Evolutionary conservation across 64 coral and sea anemone genomes (phyloP), one percentile per base, ranked within the genome.

Genomic region (Porites lutea): DNA sequence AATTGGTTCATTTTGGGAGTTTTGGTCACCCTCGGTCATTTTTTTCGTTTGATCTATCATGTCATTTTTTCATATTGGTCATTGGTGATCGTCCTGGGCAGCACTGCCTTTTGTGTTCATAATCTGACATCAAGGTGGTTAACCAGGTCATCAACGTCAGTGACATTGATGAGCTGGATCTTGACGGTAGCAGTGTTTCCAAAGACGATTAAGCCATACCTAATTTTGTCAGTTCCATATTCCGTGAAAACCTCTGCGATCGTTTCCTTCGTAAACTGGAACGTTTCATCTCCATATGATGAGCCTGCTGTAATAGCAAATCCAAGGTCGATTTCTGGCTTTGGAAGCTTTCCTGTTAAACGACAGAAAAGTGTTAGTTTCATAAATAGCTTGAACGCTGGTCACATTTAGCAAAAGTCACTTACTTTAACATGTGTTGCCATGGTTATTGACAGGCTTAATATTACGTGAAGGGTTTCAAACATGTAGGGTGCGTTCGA

Each of bases 141-240:
- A 16, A 90, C 83, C 18, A 96, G 14, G 11, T 46, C n/a, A 5
- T 65, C 15, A 4, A 74, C 55, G 27, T 79, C 37, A 22, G 37
- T 45, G 16, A 14, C 59, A 3, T 76, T 83, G 10, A 75, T 48
- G 53, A 96, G 90, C 68, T 71, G 89, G 11, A 96, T 90, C 68
- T 88, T 90, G 52, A 91, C 83, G 5, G 52, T 52, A 2, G 95
- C 91, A 65, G 87, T 88, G 13, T 93, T 75, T 37, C 95, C 95
- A 20, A 94, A 96, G 18, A 96, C 92, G 51, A 96, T 88, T 18
- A 96, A 80, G 8, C 87, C 92, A 53, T 96, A 96, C 6, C 69
- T 82, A 19, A 96, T 86, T 94, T 88, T 96, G 9, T 59, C 80
- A 19, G 79, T 54, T 47, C 88, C 88, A 53, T 96, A 94, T 43